phyloP scores from a whole-genome alignment of 1,140 invertebrate genomes.

The Teleopsis dalmanni region DNA sequence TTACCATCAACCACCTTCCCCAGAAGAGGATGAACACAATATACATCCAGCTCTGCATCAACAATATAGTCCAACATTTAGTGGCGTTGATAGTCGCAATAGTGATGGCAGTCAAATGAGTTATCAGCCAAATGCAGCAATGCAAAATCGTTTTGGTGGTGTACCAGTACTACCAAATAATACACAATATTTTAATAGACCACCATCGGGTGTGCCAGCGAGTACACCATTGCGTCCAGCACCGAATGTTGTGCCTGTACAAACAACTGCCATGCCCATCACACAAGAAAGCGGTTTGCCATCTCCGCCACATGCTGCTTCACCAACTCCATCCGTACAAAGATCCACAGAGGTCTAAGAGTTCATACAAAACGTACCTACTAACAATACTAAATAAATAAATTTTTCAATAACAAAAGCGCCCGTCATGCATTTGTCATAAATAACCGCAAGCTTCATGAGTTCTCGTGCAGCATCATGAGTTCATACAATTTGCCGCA shows the following conservation, averaged over 20 bases:
- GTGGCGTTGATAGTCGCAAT: constrained; percentile 35
- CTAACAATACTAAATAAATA: too few species aligned
- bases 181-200: constrained; percentile 31
- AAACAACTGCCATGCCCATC: constrained; percentile 13
- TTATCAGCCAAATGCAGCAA: constrained; percentile 28
- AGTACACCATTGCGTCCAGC: constrained; percentile 23
- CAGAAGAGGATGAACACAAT: constrained; percentile 36
- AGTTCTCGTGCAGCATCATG: too few species aligned
- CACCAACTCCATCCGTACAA: constrained; percentile 38
- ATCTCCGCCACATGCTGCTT: constrained; percentile 33
- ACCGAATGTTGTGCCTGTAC: constrained; percentile 11
- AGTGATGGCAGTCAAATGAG: constrained; percentile 32
- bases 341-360: constrained; percentile 43
- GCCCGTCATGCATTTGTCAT: too few species aligned
- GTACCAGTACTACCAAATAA: constrained; percentile 38
- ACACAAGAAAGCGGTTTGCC: constrained; percentile 39
- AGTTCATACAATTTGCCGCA: too few species aligned
- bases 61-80: constrained; percentile 43
- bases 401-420: too few species aligned
- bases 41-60: constrained; percentile 18
- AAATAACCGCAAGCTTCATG: too few species aligned
- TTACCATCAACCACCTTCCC: constrained; percentile 34
- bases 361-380: too few species aligned
- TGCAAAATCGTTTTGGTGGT: constrained; percentile 36
- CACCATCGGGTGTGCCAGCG: constrained; percentile 24